These are phyloP conservation scores for Podiceps cristatus DNA, from an alignment of 2,113 vertebrate genomes.

Conservation along the genomic window DNA sequence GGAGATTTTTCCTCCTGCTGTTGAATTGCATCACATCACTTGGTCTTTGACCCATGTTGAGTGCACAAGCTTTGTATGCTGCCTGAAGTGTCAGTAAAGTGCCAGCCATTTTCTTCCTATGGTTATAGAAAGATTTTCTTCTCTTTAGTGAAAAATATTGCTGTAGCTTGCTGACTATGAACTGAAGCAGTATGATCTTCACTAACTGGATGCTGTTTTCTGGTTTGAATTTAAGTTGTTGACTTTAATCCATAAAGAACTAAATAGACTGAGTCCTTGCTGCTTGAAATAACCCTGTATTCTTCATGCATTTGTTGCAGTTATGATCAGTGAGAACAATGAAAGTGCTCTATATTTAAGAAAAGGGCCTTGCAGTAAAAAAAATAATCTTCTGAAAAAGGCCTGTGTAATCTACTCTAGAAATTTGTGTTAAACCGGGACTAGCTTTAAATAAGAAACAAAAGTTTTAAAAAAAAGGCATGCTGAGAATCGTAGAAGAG, in stretches of 20 bases:
- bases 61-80: neutral
- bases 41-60: slow-evolving; percentile 28
- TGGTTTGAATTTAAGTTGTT: neutral
- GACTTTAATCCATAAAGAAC: neutral
- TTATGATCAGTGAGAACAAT: neutral
- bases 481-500: neutral
- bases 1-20: neutral
- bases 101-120: slow-evolving; percentile 29
- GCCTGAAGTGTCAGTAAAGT: slow-evolving; percentile 40
- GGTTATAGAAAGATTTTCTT: neutral
- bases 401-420: neutral
- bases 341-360: neutral
- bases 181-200: neutral
- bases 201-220: neutral
- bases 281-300: neutral
- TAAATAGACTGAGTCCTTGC: neutral
- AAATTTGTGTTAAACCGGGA: neutral
- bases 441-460: neutral
- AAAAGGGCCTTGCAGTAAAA: neutral
- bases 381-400: neutral
- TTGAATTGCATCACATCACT: slow-evolving; percentile 30
- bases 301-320: neutral
- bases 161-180: neutral
- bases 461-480: neutral
- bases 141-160: neutral